Evolutionary conservation across 2,797 vertebrate species (phyloP).

Genomic region (Channallabes apus): DNA sequence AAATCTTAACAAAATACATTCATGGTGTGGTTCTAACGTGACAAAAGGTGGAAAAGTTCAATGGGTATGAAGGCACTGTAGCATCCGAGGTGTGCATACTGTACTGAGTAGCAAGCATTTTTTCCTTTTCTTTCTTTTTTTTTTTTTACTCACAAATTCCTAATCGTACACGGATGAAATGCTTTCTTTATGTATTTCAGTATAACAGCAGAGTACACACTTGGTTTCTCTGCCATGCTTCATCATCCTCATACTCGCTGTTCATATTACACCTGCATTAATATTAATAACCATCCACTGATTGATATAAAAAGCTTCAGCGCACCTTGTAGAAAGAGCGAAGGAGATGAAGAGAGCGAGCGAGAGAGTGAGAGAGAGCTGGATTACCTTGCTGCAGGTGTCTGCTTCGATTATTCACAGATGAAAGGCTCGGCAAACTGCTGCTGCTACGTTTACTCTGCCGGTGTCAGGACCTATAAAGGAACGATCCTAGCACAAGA

Average conservation of each 20-base stretch:
- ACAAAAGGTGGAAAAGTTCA: too few species aligned
- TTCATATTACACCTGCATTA: slow-evolving; percentile 67
- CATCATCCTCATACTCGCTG: slow-evolving; percentile 58
- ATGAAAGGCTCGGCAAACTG: slow-evolving; percentile 61
- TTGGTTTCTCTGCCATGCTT: slow-evolving; percentile 30
- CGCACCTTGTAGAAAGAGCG: slow-evolving; percentile 36
- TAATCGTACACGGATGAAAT: not conserved
- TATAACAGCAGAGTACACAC: not conserved
- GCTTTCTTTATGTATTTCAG: not conserved
- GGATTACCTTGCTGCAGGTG: slow-evolving; percentile 77
- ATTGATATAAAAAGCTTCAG: slow-evolving; percentile 61
- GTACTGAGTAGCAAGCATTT: not conserved
- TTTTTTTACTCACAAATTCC: not conserved
- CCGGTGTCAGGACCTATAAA: slow-evolving; percentile 28
- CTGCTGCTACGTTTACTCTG: slow-evolving; percentile 56
- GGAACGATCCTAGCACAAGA: slow-evolving; percentile 1
- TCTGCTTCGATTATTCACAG: slow-evolving; percentile 70
- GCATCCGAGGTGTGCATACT: not conserved
- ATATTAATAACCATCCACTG: slow-evolving; percentile 73
- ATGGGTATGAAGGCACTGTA: too few species aligned
- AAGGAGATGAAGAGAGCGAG: not conserved
- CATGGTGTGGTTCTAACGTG: too few species aligned
- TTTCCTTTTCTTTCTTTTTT: not conserved
- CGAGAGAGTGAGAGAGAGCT: not conserved
- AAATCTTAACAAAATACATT: too few species aligned